Evolutionary conservation across 2,797 vertebrate genomes (phyloP).

Genomic region (Yasuhikotakia modesta): DNA sequence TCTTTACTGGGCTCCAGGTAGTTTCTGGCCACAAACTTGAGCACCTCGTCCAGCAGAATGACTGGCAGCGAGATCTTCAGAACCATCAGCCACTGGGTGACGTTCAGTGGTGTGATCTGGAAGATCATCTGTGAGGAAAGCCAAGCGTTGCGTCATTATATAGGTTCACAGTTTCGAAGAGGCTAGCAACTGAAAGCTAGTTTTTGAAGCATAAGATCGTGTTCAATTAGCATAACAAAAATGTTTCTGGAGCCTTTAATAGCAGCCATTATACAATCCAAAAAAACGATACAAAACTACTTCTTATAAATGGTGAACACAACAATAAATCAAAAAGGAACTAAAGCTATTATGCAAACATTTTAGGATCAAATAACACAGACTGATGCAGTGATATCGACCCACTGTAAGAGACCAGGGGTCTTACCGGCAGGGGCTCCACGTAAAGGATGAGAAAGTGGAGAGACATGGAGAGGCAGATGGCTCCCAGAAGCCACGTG

Average conservation of each 20-base stretch:
- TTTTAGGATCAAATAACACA: not conserved
- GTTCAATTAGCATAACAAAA: no score
- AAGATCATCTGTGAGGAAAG: conserved; percentile 87
- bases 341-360: not conserved
- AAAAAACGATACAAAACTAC: no score
- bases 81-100: conserved; percentile 98
- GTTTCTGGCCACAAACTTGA: conserved; percentile 95
- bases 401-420: not conserved
- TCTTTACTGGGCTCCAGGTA: conserved; percentile 98
- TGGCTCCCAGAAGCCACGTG: conserved; percentile 96
- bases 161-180: no score
- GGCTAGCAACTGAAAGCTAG: no score
- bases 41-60: conserved; percentile 94
- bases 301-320: no score
- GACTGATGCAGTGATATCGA: conserved; percentile 32
- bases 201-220: no score
- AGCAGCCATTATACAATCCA: no score
- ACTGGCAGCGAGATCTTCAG: conserved; percentile 96
- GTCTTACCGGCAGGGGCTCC: conserved; percentile 92
- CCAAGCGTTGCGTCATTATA: not conserved
- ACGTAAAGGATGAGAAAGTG: conserved; percentile 99
- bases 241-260: no score
- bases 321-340: no score
- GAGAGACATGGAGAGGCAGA: conserved; percentile 98
- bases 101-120: conserved; percentile 95